Evolutionary conservation across 2,113 vertebrate species (phyloP), one percentile per base, ranked within the genome.

Genomic region (Myotis brandtii): DNA sequence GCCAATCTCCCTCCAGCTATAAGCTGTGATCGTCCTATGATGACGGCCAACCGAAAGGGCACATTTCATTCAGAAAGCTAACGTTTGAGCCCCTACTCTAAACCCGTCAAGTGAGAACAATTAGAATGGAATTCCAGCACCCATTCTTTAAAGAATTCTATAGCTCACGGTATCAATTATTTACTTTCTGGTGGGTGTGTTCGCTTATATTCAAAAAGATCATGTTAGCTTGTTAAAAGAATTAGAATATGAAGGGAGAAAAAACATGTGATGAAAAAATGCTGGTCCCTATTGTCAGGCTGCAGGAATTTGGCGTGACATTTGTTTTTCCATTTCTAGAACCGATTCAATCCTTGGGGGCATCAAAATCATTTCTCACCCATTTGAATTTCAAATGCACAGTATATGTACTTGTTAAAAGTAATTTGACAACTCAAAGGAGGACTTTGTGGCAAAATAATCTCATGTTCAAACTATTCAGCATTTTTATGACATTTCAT

Each of bases 281-380:
- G 4, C 59, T 76, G n/a, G 43, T 43, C 14, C 27, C 56, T 67
- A 34, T 40, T 77, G 92, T 94, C 27, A 62, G 30, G 25, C 64
- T 94, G 85, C 18, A 77, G 69, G 85, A 64, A 92, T 80, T 79
- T 89, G 79, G 34, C 30, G 66, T 73, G 32, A 69, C 82, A 52
- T 79, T 70, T 86, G 20, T 62, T 89, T 94, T 79, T 80, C 62
- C 50, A 83, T 93, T 96, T 96, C 62, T 89, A 48, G 37, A 94
- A 72, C 23, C 50, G 91, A 90, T 93, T 92, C 80, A 11, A 34
- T 88, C 66, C 56, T 95, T 54, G 77, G 85, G 90, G 79, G 4
- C 72, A 85, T 66, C 25, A 94, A 48, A 91, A 66, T 85, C 0
- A 52, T 93, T 92, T 95, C 69, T 86, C 14, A n/a, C 25, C 40